phyloP scores from a whole-genome alignment of 2,797 vertebrate species.

The Dermochelys coriacea region DNA sequence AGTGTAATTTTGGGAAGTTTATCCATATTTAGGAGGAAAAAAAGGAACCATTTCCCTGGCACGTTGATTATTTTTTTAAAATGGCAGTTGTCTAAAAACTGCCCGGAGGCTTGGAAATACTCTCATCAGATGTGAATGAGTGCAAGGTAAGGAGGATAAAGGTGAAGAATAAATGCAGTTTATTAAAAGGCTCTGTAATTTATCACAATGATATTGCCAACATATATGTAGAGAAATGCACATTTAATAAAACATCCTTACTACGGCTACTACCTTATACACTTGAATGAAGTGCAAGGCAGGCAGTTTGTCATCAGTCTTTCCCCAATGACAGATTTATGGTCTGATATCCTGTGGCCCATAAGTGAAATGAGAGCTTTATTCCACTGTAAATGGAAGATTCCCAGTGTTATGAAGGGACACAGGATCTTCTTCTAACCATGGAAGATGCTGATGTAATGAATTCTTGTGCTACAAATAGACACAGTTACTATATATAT shows the following conservation, averaged over 20 bases:
- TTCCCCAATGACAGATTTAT: neutral
- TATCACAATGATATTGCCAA: slow-evolving; percentile 38
- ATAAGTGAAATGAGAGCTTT: neutral
- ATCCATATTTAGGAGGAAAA: neutral
- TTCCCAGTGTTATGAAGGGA: neutral
- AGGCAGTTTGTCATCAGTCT: rapidly evolving
- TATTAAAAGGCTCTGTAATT: slow-evolving; percentile 29
- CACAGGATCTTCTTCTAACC: neutral
- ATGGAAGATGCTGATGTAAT: neutral
- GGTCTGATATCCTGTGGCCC: neutral
- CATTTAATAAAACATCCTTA: slow-evolving; percentile 26
- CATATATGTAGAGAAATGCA: neutral
- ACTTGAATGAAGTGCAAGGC: rapidly evolving
- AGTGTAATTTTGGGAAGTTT: neutral
- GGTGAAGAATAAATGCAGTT: slow-evolving; percentile 7
- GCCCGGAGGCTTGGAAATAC: neutral
- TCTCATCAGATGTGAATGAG: neutral
- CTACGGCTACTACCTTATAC: neutral
- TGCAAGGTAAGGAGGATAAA: neutral
- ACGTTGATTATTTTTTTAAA: neutral
- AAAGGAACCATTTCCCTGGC: neutral
- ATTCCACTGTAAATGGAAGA: neutral
- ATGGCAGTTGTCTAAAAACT: neutral
- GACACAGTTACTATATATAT: neutral
- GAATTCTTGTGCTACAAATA: neutral